Evolutionary conservation across 2,888 invertebrate genomes (phyloP), one percentile per base, ranked within the genome.

Genomic region (Melinopterus prodromus): DNA sequence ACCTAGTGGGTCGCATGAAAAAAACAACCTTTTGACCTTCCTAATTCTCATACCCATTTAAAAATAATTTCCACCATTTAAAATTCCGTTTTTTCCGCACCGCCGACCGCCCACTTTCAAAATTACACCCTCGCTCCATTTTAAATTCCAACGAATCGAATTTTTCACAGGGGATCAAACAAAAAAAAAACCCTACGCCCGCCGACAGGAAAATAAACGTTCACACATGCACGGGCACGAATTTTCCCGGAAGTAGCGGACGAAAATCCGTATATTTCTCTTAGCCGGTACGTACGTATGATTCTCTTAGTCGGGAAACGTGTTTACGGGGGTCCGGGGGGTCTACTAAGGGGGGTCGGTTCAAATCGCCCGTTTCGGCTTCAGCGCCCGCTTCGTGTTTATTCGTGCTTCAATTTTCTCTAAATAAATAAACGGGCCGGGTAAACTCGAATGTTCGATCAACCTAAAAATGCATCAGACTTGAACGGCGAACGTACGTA

Each of bases 351-450:
- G 53, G 53, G 53, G 53, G 53, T 53, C 1, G 53, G 53, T 7
- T 53, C 5, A 26, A 26, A 26, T 26, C 53, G 12, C 53, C 53
- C 53, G 7, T 53, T 53, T 53, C 53, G 1, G 53, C 9, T 53
- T 53, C 53, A 12, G 9, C 53, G 5, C 53, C 53, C 53, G 3
- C 71, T 16, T 6, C 74, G n/a, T 74, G 74, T 74, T 74, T 74
- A 74, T 74, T 36, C 74, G 74, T 26, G 74, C 74, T 74, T 74
- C 74, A 74, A 74, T 74, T 74, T 74, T 74, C 74, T 74, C 35
- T 74, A 74, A 74, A 74, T 74, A 74, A 74, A 74, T 35, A 74
- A 26, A 74, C 74, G 35, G 35, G 26, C 5, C 0, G 74, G 37
- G 74, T 15, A 36, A 74, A 74, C 35, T 53, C 9, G 7, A 0